A percentile compares a stretch with the other conserved stretches of the same genome.
phyloP scores from a whole-genome alignment of 2,797 vertebrate species.

The Pyrocephalus nanus region DNA sequence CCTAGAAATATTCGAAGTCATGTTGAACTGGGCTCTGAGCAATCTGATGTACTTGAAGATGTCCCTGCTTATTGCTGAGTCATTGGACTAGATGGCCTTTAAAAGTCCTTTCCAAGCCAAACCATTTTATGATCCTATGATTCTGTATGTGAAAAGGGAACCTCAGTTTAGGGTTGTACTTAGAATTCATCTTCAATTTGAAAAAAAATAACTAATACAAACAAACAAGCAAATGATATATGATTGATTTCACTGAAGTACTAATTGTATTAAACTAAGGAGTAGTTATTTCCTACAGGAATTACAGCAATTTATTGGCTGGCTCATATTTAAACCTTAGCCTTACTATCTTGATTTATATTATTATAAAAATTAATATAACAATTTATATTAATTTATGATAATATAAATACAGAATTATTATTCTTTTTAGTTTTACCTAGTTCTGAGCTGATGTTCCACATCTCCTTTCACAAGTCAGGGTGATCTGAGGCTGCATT shows the following conservation, averaged over 20 bases:
- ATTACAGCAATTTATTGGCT: neutral
- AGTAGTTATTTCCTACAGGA: neutral
- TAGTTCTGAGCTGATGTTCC: neutral
- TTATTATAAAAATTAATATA: neutral
- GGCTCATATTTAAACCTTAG: neutral
- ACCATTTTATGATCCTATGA: neutral
- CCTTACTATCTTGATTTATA: neutral
- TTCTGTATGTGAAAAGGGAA: neutral
- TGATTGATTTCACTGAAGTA: neutral
- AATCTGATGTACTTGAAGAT: neutral
- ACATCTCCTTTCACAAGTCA: neutral
- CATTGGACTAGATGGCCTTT: neutral
- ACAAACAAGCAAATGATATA: neutral
- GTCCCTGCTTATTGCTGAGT: neutral
- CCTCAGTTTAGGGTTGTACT: neutral
- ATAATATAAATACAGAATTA: neutral
- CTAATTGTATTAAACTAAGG: neutral
- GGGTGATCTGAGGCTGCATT: neutral
- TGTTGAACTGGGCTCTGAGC: fast-evolving
- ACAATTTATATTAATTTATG: neutral
- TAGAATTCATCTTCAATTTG: neutral
- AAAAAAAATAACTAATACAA: neutral
- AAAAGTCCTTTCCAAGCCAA: neutral
- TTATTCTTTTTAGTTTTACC: neutral
- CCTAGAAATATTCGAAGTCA: no score